These are phyloP conservation scores for Galagoides demidoff DNA, from an alignment of 2,797 vertebrate genomes.

Conservation along the genomic window DNA sequence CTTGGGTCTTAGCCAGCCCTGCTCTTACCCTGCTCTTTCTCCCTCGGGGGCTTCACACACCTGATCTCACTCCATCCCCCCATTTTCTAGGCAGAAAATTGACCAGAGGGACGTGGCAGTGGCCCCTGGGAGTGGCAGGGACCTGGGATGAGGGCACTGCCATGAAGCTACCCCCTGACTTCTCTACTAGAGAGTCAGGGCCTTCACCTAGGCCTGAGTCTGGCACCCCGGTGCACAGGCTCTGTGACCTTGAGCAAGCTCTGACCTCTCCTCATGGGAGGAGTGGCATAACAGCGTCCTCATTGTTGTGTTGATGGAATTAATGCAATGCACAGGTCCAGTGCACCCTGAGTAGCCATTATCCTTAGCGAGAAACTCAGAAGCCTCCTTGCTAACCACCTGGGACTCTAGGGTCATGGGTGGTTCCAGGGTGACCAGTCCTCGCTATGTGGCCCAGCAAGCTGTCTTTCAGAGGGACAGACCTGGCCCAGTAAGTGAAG, in stretches of 20 bases:
- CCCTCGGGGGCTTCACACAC: too few relatives aligned
- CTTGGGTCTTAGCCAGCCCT: neutral
- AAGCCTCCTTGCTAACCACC: neutral
- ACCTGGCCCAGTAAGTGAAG: neutral
- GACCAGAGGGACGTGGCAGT: too few relatives aligned
- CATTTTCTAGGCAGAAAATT: neutral
- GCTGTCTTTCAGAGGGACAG: neutral
- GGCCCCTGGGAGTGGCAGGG: neutral
- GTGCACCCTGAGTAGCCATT: neutral
- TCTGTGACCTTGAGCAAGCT: neutral
- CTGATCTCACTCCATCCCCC: neutral
- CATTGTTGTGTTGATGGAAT: neutral
- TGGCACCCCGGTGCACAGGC: accelerated
- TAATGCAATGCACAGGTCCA: neutral
- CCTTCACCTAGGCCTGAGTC: neutral
- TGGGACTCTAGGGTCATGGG: neutral
- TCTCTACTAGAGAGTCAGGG: neutral
- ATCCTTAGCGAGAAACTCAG: neutral
- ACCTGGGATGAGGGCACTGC: neutral
- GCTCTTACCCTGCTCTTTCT: neutral
- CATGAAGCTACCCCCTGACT: accelerated
- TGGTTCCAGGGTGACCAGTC: neutral
- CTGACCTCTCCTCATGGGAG: neutral
- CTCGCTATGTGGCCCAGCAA: neutral
- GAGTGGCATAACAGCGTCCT: neutral